Conservation (phyloP, 1,140 invertebrate genomes). For the Drosophila kepulauana region DNA sequence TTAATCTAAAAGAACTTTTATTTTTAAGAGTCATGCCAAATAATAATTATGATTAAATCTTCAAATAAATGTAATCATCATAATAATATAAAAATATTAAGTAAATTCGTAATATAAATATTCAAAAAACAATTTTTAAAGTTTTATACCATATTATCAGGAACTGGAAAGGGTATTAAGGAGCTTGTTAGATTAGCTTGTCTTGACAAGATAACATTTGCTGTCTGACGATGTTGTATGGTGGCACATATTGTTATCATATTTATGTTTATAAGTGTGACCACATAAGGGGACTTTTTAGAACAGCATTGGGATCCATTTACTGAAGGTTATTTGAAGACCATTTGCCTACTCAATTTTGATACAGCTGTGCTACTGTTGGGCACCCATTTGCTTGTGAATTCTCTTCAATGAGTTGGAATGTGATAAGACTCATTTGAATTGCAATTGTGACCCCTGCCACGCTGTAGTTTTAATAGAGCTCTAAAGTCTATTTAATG, state of each 20-base stretch:
- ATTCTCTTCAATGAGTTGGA: not conserved
- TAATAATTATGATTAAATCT: no score
- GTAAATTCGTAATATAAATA: no score
- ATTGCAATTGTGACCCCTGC: no score
- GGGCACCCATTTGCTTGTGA: not conserved
- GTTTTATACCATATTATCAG: no score
- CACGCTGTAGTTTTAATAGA: not conserved
- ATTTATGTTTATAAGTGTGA: not conserved
- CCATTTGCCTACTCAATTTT: not conserved
- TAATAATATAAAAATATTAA: no score
- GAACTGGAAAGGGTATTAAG: no score
- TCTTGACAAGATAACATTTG: not conserved
- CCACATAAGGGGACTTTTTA: not conserved
- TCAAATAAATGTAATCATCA: no score
- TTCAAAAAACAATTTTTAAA: no score
- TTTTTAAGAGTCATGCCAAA: no score
- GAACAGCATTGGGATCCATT: not conserved
- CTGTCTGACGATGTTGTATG: not conserved
- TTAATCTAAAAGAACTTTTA: no score
- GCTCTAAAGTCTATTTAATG: not conserved
- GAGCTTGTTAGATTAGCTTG: no score
- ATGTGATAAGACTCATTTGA: not conserved
- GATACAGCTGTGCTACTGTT: not conserved
- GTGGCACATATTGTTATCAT: not conserved
- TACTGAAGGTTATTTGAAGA: slow-evolving; percentile 4